Conservation (phyloP, 2,113 vertebrate genomes). For the Notechis scutatus region DNA sequence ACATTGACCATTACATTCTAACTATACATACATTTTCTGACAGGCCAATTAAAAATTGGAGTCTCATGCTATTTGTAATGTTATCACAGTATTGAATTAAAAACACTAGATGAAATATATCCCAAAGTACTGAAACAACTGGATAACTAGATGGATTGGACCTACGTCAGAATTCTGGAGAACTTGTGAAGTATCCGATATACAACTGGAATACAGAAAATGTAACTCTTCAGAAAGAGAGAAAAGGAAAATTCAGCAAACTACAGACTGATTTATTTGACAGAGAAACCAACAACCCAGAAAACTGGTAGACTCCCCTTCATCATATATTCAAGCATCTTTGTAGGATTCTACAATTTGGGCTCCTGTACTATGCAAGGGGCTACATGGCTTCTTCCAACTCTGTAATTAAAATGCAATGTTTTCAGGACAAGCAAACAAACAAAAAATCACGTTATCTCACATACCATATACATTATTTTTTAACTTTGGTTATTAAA, state of each 20-base stretch:
- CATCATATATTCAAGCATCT: neutral
- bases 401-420: neutral
- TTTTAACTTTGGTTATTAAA: neutral
- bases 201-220: neutral
- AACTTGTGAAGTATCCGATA: neutral
- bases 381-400: neutral
- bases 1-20: neutral
- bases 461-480: neutral
- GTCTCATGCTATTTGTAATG: neutral
- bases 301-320: neutral
- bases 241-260: neutral
- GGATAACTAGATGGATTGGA: neutral
- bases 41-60: neutral
- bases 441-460: neutral
- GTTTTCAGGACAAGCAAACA: neutral
- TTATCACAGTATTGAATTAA: neutral
- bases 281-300: neutral
- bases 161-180: neutral
- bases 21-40: neutral
- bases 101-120: neutral
- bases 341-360: neutral
- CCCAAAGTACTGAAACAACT: neutral
- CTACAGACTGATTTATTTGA: neutral
- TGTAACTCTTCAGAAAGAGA: neutral
- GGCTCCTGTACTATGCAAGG: neutral